These are phyloP conservation scores for Turnix velox DNA, from an alignment of 2,113 vertebrate genomes.

Conservation along the genomic window DNA sequence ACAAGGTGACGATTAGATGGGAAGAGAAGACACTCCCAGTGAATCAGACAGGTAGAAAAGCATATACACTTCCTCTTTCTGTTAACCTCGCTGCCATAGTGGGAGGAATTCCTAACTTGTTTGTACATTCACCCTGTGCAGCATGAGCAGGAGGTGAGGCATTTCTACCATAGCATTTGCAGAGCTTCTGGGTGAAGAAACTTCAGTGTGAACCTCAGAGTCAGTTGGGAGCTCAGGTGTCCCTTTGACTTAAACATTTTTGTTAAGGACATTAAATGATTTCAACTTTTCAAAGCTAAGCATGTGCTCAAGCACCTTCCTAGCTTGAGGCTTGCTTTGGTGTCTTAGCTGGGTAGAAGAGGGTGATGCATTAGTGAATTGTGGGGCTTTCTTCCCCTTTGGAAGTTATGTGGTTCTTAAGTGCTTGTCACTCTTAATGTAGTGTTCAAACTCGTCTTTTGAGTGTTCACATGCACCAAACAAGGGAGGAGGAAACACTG, in stretches of 20 bases:
- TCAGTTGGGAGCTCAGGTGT: neutral
- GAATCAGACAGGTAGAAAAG: neutral
- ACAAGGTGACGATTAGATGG: neutral
- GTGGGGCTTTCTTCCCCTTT: neutral
- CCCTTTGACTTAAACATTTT: neutral
- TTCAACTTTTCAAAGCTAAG: neutral
- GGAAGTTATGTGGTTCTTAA: neutral
- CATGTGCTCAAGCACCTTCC: neutral
- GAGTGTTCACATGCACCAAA: neutral
- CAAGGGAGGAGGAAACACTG: neutral
- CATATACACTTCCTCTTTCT: fast-evolving
- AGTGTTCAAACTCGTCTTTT: neutral
- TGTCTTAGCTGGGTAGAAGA: neutral
- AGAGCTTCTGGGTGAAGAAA: neutral
- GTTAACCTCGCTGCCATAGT: neutral
- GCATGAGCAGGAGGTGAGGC: neutral
- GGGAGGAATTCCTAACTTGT: neutral
- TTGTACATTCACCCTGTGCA: neutral
- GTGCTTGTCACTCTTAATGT: neutral
- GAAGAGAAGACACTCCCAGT: neutral
- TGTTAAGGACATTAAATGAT: neutral
- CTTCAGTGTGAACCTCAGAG: neutral
- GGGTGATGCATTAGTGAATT: neutral
- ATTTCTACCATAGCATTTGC: neutral
- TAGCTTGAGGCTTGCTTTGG: neutral